Base-by-base conservation (phyloP, 2,797 vertebrate species). In the Aplochiton taeniatus region DNA sequence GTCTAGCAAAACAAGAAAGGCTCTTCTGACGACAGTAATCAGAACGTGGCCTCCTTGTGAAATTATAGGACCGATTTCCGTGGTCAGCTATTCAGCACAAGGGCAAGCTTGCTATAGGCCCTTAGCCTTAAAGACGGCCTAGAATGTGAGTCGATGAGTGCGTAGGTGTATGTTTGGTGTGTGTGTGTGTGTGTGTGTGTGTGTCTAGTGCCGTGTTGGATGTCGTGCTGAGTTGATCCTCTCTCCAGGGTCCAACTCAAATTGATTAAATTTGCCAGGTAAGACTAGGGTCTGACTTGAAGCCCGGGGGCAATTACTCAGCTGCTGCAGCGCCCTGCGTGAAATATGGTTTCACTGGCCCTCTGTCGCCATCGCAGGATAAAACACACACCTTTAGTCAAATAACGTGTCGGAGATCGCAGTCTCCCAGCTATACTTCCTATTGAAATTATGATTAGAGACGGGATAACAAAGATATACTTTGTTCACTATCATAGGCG, bases 221-320 rank as follows among this genome's bases (percentile, higher is more conserved):
- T 64, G 68, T 73, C 68, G 76, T 63, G 69, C 72, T 44, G 75
- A 70, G 74, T 69, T 72, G 76, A 83, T 83, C 65, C 66, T 62
- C 57, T 90, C 85, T 87, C 85, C 69, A 73, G 84, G 85, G 87
- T 81, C 66, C 72, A 69, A 79, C 85, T 85, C 80, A 83, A 82
- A 89, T 87, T 88, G 87, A 91, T 90, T 87, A 88, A 76, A 89
- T 87, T 88, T 87, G 84, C 82, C 85, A 85, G 83, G 84, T 86
- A 85, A 83, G 84, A 86, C 79, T 69, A 83, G 83, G 12, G 75
- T 80, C 78, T 75, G 76, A 78, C 78, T 83, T 60, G 63, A 74
- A 83, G 81, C 84, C 70, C 80, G 65, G 68, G n/a, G 85, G 88
- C 89, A 90, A 89, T 91, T 90, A 87, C 85, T 86, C 81, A 75